Evolutionary conservation across 2,888 invertebrate genomes (phyloP).

Genomic region (Camponotus fellah): DNA sequence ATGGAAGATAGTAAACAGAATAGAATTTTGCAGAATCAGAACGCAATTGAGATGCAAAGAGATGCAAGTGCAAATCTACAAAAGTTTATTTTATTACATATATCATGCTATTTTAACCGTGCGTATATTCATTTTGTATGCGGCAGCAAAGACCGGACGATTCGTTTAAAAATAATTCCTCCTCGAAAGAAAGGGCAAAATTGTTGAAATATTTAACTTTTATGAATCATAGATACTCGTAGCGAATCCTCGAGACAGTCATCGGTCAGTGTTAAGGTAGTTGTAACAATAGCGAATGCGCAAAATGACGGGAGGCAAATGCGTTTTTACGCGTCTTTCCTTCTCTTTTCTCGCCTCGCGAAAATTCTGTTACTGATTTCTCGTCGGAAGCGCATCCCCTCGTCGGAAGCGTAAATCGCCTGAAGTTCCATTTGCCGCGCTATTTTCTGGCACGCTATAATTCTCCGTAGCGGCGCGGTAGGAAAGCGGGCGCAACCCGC

Average conservation of each 20-base stretch:
- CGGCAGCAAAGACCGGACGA: no score
- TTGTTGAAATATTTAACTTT: not conserved
- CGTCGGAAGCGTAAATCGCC: constrained; percentile 47
- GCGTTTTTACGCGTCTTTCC: not conserved
- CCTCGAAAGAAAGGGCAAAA: no score
- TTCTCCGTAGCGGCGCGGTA: constrained; percentile 13
- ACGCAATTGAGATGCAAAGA: constrained; percentile 14
- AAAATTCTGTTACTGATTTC: constrained; percentile 30
- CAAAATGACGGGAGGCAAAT: not conserved
- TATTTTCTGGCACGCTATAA: constrained; percentile 39
- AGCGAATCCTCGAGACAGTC: not conserved
- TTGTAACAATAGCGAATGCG: not conserved
- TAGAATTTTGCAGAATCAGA: constrained; percentile 37
- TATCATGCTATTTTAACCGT: not conserved
- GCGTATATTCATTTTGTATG: not conserved
- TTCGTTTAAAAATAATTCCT: not conserved
- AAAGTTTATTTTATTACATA: not conserved
- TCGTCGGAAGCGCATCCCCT: constrained; percentile 24
- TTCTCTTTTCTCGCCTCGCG: not conserved
- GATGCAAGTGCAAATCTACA: not conserved
- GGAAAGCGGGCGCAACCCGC: constrained; percentile 31
- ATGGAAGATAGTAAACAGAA: constrained; percentile 5
- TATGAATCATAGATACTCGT: not conserved
- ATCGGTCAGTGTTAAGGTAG: no score
- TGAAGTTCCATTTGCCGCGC: constrained; percentile 34